Evolutionary conservation across 1,140 invertebrate species (phyloP).

Genomic region (Lycorma delicatula): DNA sequence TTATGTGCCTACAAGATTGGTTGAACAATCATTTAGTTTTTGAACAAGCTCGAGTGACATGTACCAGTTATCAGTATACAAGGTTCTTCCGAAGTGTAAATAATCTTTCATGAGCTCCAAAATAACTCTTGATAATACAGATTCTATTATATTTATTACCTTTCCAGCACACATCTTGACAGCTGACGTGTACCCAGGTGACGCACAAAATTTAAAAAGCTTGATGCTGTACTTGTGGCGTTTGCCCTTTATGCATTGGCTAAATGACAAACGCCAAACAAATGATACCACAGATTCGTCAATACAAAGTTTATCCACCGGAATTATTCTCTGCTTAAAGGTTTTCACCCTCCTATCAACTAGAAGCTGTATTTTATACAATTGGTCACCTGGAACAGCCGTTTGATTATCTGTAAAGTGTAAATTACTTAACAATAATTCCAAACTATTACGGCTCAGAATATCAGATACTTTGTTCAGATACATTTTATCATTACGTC

Average conservation of each 20-base stretch:
- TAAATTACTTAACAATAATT: background rate
- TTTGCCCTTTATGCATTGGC: constrained; percentile 36
- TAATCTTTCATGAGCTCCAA: background rate
- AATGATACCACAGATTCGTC: constrained; percentile 35
- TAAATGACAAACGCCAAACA: constrained; percentile 31
- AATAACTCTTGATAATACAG: background rate
- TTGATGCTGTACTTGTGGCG: constrained; percentile 28
- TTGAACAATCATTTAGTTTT: background rate
- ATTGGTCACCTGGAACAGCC: background rate
- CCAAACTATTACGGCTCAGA: background rate
- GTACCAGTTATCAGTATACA: constrained; percentile 1
- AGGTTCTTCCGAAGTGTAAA: background rate
- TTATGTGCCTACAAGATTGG: background rate
- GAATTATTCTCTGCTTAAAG: constrained; percentile 10
- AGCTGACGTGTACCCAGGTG: constrained; percentile 25
- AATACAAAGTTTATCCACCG: constrained; percentile 28
- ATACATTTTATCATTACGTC: constrained; percentile 1
- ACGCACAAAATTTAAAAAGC: constrained; percentile 28
- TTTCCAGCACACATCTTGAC: constrained; percentile 26
- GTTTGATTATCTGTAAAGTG: background rate
- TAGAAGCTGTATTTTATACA: background rate
- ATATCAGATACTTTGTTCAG: background rate
- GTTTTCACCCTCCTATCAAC: constrained; percentile 7
- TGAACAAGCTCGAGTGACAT: background rate
- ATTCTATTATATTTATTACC: background rate